Base-by-base conservation (phyloP, 2,797 vertebrate species). In the Chelon auratus region DNA sequence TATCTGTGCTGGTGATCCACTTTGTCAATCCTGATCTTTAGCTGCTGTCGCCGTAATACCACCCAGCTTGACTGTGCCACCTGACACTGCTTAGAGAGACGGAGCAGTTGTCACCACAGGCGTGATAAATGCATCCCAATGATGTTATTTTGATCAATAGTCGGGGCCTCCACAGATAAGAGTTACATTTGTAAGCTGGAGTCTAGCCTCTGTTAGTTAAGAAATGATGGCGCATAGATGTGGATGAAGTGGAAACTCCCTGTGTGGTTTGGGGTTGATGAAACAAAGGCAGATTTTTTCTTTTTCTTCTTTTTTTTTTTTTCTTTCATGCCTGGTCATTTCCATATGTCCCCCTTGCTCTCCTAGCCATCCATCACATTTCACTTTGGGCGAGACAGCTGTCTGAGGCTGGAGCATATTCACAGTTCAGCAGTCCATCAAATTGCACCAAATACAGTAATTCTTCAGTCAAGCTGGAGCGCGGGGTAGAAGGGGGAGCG, bases 361-460 rank as follows among this genome's bases (percentile, higher is more conserved):
- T 75, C 67, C 66, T 64, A 72, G 78, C 87, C 85, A 93, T 95
- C 93, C 92, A 94, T 95, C 93, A 93, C 86, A 81, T 91, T 91
- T 89, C 85, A 91, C 88, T 93, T 82, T 69, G 72, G 86, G 91
- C 86, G 62, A 88, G 91, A 94, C 93, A 93, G 92, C 92, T 94
- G 91, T 91, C 91, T 81, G 67, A 59, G 72, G 73, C 83, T 82
- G 62, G 81, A 92, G 90, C 91, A 91, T 91, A 93, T 93, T 94
- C 93, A 94, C 92, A 93, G 92, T 91, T 92, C 92, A 94, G 85
- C 93, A 93, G 92, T 89, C 90, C 93, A 92, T 94, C 93, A 94
- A 93, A 94, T 92, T 93, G 87, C 85, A 92, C 89, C 89, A 89
- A 92, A 91, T 92, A 89, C 89, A 86, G 86, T 86, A 82, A 89